Percentiles rank a stretch among this genome's conserved stretches.
Evolutionary conservation across 2,113 vertebrate genomes (phyloP).

Genomic region (Aleadryas rufinucha): DNA sequence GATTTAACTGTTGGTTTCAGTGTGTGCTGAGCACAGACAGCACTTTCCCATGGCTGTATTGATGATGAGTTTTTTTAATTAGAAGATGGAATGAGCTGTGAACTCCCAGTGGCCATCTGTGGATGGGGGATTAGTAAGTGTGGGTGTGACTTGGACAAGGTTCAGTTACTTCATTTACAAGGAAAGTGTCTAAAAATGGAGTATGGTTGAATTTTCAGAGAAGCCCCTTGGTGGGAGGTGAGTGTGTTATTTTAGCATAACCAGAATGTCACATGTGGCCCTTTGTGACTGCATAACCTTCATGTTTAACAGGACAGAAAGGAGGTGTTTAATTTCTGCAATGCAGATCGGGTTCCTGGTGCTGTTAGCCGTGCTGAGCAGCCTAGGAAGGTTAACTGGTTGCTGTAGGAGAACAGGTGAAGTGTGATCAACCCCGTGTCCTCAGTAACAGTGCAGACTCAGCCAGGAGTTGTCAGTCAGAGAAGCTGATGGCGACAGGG

Average conservation of each 20-base stretch:
- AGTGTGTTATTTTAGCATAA: background rate
- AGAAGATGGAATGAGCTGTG: background rate
- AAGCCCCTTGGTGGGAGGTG: background rate
- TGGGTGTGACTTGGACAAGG: background rate
- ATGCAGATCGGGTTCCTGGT: background rate
- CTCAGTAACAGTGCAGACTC: fast-evolving
- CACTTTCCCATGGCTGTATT: background rate
- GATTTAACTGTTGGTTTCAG: background rate
- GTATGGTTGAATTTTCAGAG: background rate
- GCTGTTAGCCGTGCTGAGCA: background rate
- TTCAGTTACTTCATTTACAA: background rate
- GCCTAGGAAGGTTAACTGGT: background rate
- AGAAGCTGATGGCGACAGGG: background rate
- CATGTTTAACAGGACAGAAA: background rate
- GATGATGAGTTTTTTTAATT: background rate
- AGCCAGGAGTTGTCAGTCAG: background rate
- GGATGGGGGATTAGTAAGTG: background rate
- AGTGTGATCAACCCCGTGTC: fast-evolving
- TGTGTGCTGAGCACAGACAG: background rate
- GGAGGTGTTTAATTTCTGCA: background rate
- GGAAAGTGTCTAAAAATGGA: background rate
- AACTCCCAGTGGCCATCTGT: background rate
- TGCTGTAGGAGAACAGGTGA: background rate
- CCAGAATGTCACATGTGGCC: background rate
- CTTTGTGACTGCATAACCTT: background rate